These are phyloP conservation scores for Tiaroga cobitis DNA, from an alignment of 2,797 vertebrate species.

Conservation along the genomic window DNA sequence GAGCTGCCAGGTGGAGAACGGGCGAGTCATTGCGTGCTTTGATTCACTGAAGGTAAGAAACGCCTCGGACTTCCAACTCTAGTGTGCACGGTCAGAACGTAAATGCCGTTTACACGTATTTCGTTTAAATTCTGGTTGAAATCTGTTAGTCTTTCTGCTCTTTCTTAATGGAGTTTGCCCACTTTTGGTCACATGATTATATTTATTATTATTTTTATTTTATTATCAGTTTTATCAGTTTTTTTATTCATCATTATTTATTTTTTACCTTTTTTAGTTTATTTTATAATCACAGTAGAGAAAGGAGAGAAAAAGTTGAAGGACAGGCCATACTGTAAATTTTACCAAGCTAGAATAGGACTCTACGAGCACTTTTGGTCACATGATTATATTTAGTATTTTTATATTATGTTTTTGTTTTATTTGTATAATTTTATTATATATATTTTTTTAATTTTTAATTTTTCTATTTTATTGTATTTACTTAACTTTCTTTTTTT, in stretches of 20 bases:
- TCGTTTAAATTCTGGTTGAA: not conserved
- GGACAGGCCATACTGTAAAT: not conserved
- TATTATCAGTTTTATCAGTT: not conserved
- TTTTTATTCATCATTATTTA: not conserved
- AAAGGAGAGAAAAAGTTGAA: not conserved
- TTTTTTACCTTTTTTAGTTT: not conserved
- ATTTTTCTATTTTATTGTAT: not conserved
- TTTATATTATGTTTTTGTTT: not conserved
- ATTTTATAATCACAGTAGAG: not conserved
- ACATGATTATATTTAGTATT: not conserved
- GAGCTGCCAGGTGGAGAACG: slow-evolving; percentile 99
- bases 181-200: not conserved
- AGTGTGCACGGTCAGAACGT: not conserved
- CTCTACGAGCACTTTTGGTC: not conserved
- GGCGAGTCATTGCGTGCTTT: slow-evolving; percentile 98
- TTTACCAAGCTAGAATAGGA: not conserved
- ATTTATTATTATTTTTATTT: not conserved
- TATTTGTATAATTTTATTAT: not conserved
- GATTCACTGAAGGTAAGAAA: slow-evolving; percentile 97
- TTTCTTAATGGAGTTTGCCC: not conserved
- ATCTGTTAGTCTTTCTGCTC: not conserved
- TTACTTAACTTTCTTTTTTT: not conserved
- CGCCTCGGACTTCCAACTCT: not conserved
- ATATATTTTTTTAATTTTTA: not conserved
- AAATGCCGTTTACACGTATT: not conserved